phyloP scores from a whole-genome alignment of 2,113 vertebrate genomes.

The Ptychochromis oligacanthus region DNA sequence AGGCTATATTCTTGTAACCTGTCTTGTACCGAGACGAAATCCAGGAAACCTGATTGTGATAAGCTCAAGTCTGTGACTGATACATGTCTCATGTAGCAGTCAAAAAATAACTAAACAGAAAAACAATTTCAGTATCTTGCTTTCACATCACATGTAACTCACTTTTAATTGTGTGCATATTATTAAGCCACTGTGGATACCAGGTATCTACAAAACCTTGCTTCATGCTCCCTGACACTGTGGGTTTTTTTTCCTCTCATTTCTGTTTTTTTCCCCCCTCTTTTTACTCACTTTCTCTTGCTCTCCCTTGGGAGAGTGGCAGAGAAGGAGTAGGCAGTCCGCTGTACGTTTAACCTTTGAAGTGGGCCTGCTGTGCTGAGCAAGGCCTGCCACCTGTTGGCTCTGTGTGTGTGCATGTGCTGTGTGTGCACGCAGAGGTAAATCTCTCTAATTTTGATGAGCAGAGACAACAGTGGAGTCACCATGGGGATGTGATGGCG shows the following conservation, averaged over 20 bases:
- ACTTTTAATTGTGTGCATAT: neutral
- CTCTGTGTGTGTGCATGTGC: slow-evolving; percentile 60
- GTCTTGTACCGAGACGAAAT: neutral
- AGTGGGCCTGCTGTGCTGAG: slow-evolving; percentile 74
- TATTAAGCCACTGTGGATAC: slow-evolving; percentile 6
- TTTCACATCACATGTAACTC: neutral
- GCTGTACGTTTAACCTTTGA: slow-evolving; percentile 79
- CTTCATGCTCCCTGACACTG: neutral
- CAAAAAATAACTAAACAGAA: slow-evolving; percentile 18
- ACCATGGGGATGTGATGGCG: slow-evolving; percentile 69
- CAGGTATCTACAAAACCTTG: slow-evolving; percentile 19
- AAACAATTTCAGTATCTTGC: neutral
- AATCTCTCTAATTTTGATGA: slow-evolving; percentile 81
- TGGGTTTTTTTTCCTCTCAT: slow-evolving; percentile 22
- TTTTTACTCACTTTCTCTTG: slow-evolving; percentile 42
- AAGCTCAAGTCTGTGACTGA: neutral
- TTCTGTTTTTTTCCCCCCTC: slow-evolving; percentile 60
- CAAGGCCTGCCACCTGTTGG: slow-evolving; percentile 82
- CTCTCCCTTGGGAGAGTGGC: slow-evolving; percentile 58
- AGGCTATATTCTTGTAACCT: neutral
- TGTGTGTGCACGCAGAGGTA: slow-evolving; percentile 69
- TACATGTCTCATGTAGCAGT: slow-evolving; percentile 30
- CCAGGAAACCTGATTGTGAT: slow-evolving; percentile 1
- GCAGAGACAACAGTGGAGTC: slow-evolving; percentile 77
- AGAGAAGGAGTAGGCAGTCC: slow-evolving; percentile 59